These are phyloP conservation scores for Agrochola litura DNA, from an alignment of 2,888 invertebrate species.

Conservation along the genomic window DNA sequence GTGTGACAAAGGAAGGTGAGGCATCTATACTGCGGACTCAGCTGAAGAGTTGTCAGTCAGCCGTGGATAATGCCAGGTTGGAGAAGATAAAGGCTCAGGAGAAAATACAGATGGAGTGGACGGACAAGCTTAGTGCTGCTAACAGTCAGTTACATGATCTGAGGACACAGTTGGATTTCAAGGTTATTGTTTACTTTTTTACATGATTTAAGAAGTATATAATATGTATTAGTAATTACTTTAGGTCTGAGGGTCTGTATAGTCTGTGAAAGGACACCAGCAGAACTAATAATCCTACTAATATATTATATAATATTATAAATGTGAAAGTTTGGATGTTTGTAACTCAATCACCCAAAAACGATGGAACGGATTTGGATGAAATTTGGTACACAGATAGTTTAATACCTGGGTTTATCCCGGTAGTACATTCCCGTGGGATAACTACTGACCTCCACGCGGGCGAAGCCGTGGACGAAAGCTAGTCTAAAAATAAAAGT, in stretches of 20 bases:
- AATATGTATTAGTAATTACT: no score
- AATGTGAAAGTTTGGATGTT: no score
- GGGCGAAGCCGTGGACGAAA: no score
- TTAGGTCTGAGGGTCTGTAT: background rate
- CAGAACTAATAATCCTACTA: no score
- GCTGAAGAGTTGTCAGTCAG: constrained; percentile 85
- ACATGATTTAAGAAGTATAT: background rate
- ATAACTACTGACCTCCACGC: no score
- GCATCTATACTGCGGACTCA: constrained; percentile 90
- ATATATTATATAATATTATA: no score
- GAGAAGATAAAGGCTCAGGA: constrained; percentile 86
- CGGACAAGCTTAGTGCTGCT: constrained; percentile 82
- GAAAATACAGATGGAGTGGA: constrained; percentile 88
- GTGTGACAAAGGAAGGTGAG: constrained; percentile 90
- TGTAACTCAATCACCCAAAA: no score
- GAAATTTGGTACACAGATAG: no score
- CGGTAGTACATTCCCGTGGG: no score
- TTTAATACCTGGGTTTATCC: no score
- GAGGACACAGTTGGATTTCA: constrained; percentile 90
- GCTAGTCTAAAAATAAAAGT: no score
- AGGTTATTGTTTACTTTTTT: constrained; percentile 76
- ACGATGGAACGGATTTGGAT: no score
- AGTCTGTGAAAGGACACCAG: background rate
- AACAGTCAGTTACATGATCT: constrained; percentile 85
- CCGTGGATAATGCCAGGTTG: constrained; percentile 84